These are phyloP conservation scores for Mastomys natalensis DNA, from an alignment of 2,113 vertebrate genomes.

Conservation along the genomic window DNA sequence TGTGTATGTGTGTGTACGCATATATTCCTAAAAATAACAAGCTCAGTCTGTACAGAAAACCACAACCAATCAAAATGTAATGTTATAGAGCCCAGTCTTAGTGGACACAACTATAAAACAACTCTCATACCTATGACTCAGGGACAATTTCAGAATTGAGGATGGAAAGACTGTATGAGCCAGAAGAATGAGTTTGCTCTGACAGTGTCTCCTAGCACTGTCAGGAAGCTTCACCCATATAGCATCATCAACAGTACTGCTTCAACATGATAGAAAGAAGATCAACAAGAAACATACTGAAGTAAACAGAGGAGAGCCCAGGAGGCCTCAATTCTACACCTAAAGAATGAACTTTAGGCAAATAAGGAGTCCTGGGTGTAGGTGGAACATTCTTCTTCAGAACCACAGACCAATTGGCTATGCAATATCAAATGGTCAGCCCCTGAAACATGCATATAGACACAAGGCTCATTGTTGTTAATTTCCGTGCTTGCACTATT, in stretches of 20 bases:
- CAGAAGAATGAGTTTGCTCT: background rate
- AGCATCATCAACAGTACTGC: background rate
- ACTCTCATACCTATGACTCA: background rate
- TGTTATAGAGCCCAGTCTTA: background rate
- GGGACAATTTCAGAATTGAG: too few relatives aligned
- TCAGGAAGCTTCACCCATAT: background rate
- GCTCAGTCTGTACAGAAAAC: background rate
- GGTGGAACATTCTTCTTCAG: too few relatives aligned
- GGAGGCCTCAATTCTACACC: too few relatives aligned
- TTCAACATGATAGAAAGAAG: background rate
- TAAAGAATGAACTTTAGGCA: background rate
- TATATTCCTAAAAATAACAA: too few relatives aligned
- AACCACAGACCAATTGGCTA: background rate
- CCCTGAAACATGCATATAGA: background rate
- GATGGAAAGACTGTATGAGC: background rate
- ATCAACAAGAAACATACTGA: background rate
- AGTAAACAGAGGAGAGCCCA: background rate
- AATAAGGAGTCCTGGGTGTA: background rate
- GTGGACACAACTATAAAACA: background rate
- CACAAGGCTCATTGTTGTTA: background rate
- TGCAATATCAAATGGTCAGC: background rate
- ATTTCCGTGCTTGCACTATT: background rate
- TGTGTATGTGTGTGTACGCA: too few relatives aligned
- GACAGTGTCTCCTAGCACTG: background rate
- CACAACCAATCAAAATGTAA: background rate